A percentile compares a stretch with the other conserved stretches of the same genome.
Evolutionary conservation across 1,140 invertebrate species (phyloP).

Genomic region (Eurosta solidaginis): DNA sequence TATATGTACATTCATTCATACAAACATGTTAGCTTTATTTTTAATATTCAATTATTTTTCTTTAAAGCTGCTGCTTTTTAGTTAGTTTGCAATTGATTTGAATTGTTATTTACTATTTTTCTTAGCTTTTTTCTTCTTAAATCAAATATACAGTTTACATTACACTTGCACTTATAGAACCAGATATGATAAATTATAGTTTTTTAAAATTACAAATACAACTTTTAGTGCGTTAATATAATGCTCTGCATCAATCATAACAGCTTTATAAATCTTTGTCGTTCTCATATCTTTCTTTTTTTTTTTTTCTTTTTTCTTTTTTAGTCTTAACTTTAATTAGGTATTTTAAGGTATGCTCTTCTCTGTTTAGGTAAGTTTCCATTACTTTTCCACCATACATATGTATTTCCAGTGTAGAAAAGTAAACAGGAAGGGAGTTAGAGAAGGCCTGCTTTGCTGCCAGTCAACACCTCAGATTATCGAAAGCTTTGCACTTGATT

Average conservation of each 20-base stretch:
- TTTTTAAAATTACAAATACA: constrained; percentile 23
- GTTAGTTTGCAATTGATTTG: not conserved
- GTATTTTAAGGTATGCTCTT: constrained; percentile 22
- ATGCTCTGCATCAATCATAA: constrained; percentile 31
- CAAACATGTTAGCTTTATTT: not conserved
- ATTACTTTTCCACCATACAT: not conserved
- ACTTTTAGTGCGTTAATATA: constrained; percentile 29
- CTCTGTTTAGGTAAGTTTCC: constrained; percentile 24
- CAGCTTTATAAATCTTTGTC: constrained; percentile 26
- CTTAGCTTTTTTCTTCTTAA: not conserved
- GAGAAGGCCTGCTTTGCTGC: not conserved
- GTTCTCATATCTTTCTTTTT: not conserved
- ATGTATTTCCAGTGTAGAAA: not conserved
- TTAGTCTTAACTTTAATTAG: not conserved
- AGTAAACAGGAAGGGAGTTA: not conserved
- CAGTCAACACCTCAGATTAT: not conserved
- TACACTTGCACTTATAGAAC: not conserved
- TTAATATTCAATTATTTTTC: constrained; percentile 4
- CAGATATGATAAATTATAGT: constrained; percentile 16
- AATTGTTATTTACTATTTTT: not conserved
- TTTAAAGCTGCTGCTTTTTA: constrained; percentile 3
- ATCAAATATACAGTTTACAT: constrained; percentile 9
- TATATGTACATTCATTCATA: not conserved
- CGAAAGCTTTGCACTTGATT: not conserved
- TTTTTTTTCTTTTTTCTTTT: not conserved